Evolutionary conservation across 2,888 invertebrate genomes (phyloP).

Genomic region (Luffia ferchaultella): DNA sequence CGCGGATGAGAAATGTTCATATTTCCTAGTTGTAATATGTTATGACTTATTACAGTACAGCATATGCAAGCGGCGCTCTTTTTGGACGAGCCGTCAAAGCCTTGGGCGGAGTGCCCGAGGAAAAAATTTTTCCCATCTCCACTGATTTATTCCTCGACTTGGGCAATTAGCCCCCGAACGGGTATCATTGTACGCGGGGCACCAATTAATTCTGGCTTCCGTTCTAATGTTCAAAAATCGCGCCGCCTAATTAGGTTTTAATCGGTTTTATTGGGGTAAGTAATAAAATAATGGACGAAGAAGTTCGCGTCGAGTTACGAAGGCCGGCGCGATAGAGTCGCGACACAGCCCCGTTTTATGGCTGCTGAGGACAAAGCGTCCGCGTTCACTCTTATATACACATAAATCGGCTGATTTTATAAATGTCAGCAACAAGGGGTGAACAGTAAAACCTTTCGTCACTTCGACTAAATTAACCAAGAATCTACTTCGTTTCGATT

Average conservation of each 20-base stretch:
- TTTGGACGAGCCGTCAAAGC: too few species aligned
- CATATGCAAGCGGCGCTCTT: too few species aligned
- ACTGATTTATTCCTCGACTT: conserved; percentile 40
- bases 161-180: conserved; percentile 53
- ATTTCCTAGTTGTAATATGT: too few species aligned
- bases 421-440: too few species aligned
- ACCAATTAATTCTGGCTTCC: conserved; percentile 60
- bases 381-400: too few species aligned
- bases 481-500: too few species aligned
- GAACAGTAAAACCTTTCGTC: too few species aligned
- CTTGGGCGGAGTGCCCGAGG: not conserved
- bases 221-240: conserved; percentile 64
- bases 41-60: too few species aligned
- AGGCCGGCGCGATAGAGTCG: conserved; percentile 20
- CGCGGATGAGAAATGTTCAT: too few species aligned
- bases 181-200: conserved; percentile 56
- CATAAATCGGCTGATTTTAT: too few species aligned
- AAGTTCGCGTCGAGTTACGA: conserved; percentile 23
- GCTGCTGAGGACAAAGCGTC: too few species aligned
- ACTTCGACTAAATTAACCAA: too few species aligned
- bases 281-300: conserved; percentile 45
- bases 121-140: conserved; percentile 29
- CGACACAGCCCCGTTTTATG: conserved; percentile 27
- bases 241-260: conserved; percentile 64
- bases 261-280: conserved; percentile 61